Conservation (phyloP, 2,888 invertebrate genomes). For the Volucella inanis region DNA sequence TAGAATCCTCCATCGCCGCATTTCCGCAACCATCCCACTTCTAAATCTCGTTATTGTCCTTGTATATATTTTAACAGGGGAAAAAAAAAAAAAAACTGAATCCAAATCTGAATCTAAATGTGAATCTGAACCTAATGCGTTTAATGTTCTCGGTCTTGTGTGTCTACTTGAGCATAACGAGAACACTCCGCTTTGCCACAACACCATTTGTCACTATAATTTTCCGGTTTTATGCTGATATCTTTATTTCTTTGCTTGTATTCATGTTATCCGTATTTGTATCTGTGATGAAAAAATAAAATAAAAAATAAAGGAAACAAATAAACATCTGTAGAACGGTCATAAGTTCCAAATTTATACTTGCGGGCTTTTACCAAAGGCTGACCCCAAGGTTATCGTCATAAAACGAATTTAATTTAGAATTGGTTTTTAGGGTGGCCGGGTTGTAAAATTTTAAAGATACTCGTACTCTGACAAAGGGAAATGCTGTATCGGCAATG, state of each 20-base stretch:
- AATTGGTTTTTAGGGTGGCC: background rate
- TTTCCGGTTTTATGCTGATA: slow-evolving; percentile 54
- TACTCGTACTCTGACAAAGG: slow-evolving; percentile 3
- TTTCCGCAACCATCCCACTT: background rate
- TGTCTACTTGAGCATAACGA: slow-evolving; percentile 25
- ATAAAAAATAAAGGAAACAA: slow-evolving; percentile 34
- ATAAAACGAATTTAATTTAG: slow-evolving; percentile 54
- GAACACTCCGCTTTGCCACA: slow-evolving; percentile 20
- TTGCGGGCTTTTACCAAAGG: background rate
- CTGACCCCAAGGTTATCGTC: slow-evolving; percentile 20
- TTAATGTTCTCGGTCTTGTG: slow-evolving; percentile 32
- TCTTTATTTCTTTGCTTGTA: slow-evolving; percentile 9
- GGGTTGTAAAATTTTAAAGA: slow-evolving; percentile 30
- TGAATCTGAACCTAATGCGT: slow-evolving; percentile 36
- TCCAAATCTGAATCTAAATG: too few species aligned
- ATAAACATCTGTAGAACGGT: slow-evolving; percentile 52
- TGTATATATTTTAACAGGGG: background rate
- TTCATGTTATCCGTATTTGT: background rate
- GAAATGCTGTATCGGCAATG: slow-evolving; percentile 4
- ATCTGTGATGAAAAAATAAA: background rate
- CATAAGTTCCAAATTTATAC: slow-evolving; percentile 40
- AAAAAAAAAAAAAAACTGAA: slow-evolving; percentile 24
- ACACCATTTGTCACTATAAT: slow-evolving; percentile 64
- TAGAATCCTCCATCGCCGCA: slow-evolving; percentile 48
- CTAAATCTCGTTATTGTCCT: slow-evolving; percentile 29